These are phyloP conservation scores for Strigamia maritima DNA, from an alignment of 2,888 invertebrate genomes.

Conservation along the genomic window DNA sequence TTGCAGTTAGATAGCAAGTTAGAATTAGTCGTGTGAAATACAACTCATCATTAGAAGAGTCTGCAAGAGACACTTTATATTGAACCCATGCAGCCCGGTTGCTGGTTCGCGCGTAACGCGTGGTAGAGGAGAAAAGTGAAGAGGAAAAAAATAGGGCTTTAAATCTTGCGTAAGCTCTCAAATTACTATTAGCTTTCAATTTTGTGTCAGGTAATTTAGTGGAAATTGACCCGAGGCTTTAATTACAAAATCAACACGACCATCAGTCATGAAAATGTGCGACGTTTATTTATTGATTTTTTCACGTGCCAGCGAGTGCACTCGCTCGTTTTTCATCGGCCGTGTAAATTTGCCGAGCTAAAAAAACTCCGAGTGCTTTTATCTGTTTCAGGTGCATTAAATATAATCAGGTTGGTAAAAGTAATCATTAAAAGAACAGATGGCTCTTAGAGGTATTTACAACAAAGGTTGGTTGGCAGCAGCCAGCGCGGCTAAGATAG, in stretches of 20 bases:
- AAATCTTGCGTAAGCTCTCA: slow-evolving; percentile 9
- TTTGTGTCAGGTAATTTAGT: slow-evolving; percentile 20
- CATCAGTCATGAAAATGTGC: not conserved
- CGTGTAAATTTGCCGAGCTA: slow-evolving; percentile 1
- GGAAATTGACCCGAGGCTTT: slow-evolving; percentile 16
- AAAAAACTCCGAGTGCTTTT: not conserved
- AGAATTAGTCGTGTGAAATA: not conserved
- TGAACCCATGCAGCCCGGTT: too few species aligned
- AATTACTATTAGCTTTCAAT: slow-evolving; percentile 15
- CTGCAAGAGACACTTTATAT: slow-evolving; percentile 1
- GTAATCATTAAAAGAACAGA: slow-evolving; percentile 19
- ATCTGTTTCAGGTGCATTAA: slow-evolving; percentile 18
- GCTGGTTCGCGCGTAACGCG: too few species aligned
- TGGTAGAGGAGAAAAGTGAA: not conserved
- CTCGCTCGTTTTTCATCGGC: not conserved
- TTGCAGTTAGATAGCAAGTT: slow-evolving; percentile 7
- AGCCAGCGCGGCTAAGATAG: not conserved
- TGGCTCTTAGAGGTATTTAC: slow-evolving; percentile 6
- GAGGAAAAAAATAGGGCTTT: not conserved
- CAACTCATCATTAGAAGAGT: not conserved
- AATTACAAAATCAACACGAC: slow-evolving; percentile 23
- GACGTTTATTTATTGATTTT: slow-evolving; percentile 8
- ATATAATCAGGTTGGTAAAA: slow-evolving; percentile 10
- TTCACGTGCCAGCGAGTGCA: not conserved
- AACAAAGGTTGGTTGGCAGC: too few species aligned